A percentile compares a stretch with the other conserved stretches of the same genome.
Conservation (phyloP, 2,113 vertebrate genomes). For the western clawed frog (Xenopus tropicalis) region DNA sequence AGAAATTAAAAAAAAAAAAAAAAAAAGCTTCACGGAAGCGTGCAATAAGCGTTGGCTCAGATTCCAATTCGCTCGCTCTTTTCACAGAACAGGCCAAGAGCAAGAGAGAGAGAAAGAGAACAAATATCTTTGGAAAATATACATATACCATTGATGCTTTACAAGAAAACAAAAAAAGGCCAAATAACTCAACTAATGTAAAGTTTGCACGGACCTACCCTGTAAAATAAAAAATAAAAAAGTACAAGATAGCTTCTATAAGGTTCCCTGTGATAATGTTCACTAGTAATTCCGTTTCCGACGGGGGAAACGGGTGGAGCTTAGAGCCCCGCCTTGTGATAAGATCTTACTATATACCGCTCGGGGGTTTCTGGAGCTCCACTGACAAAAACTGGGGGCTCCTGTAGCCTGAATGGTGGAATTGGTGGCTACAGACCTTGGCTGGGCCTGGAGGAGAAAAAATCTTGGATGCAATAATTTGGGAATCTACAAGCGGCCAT, state of each 20-base stretch:
- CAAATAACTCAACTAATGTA: background rate
- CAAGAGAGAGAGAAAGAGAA: background rate
- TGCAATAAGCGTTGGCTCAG: conserved; percentile 26
- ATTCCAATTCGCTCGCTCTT: conserved; percentile 39
- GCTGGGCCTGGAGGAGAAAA: too few relatives aligned
- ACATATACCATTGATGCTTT: background rate
- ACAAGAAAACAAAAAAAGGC: background rate
- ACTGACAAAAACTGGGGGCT: background rate
- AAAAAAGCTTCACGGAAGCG: conserved; percentile 33
- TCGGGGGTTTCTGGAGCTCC: background rate
- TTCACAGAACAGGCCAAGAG: conserved; percentile 45
- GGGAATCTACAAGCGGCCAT: too few relatives aligned
- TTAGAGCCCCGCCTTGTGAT: too few relatives aligned
- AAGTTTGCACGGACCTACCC: conserved; percentile 13
- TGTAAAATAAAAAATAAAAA: conserved; percentile 9
- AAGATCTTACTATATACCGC: too few relatives aligned
- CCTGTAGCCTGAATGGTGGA: too few relatives aligned
- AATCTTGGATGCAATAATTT: too few relatives aligned
- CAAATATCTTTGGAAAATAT: conserved; percentile 46
- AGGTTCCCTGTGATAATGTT: conserved; percentile 6
- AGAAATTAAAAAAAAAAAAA: background rate
- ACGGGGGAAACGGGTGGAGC: background rate
- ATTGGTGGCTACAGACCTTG: too few relatives aligned
- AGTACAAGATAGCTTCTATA: background rate
- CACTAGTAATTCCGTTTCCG: background rate